phyloP scores from a whole-genome alignment of 53 echinoderm and acorn worm species.

The Temnopleurus reevesii region DNA sequence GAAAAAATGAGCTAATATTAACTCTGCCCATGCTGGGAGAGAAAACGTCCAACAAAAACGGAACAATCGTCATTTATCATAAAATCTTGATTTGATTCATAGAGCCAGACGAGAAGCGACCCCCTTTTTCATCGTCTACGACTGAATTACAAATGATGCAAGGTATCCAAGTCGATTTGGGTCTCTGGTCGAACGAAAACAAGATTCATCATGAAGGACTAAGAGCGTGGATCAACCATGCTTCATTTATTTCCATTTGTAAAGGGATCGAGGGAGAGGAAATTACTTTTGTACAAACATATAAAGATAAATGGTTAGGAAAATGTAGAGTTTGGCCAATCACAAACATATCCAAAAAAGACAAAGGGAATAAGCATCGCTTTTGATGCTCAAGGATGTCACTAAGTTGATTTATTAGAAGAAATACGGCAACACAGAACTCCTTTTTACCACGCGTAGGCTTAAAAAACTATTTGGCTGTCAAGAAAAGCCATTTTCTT shows the following conservation, averaged over 20 bases:
- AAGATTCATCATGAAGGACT: slow-evolving; percentile 15
- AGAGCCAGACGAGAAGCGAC: background rate
- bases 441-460: no score
- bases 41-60: background rate
- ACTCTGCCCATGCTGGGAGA: slow-evolving; percentile 34
- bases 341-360: background rate
- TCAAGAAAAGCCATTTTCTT: no score
- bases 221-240: slow-evolving; percentile 20
- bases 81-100: slow-evolving; percentile 38
- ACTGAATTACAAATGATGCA: slow-evolving; percentile 28
- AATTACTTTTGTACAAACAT: background rate
- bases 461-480: no score
- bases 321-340: background rate
- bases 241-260: slow-evolving; percentile 20
- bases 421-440: no score
- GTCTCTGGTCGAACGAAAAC: background rate
- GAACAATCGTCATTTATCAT: slow-evolving; percentile 56
- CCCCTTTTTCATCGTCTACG: background rate
- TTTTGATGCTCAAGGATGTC: no score
- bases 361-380: background rate
- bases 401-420: no score
- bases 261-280: background rate
- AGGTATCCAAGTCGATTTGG: background rate
- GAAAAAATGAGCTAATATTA: slow-evolving; percentile 47
- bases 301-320: background rate